Base-by-base conservation (phyloP, 1,140 invertebrate species). In the Aphidius ervi region DNA sequence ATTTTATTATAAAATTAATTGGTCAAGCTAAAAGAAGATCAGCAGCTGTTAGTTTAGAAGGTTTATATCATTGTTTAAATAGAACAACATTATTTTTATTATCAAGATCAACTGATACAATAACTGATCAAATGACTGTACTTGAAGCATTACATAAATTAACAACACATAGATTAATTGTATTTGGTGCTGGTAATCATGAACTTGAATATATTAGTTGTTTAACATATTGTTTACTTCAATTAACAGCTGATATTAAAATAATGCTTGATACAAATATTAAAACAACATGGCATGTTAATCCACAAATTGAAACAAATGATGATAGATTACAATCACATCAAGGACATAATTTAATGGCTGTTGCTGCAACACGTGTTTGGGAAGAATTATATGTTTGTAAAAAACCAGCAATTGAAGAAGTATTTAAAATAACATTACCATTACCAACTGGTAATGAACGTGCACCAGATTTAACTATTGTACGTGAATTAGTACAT, bases 311-410 rank as follows among this genome's bases (percentile, higher is more conserved):
- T 10, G 89, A 92, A 71, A 84, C 87, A 0, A 83, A 85, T 48
- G 89, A 92, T 63, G 87, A 91, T 59, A 84, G 86, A 64, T 81
- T 94, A 41, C 91, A 87, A 48, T 86, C 90, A 61, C 83, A 92
- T 67, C 90, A 93, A 80, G 88, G 88, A 63, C 87, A 92, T 57
- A 92, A 94, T 77, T 80, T 97, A 43, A 93, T 98, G 80, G 87
- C 90, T 4, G 88, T 89, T 9, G 95, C 95, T 10, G 95, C 96
- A 1, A 88, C 88, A 45, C 85, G 94, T 65, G 94, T 99, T 1
- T 99, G 97, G 97, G 94, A 97, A 69, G 95, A 98, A 77, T 77
- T 99, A 6, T 99, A 97, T 73, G 88, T 94, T 3, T 94, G 89
- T 69, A 99, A 98, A 73, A 98, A 98, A 79, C 93, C 94, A 0